A percentile compares a stretch with the other conserved stretches of the same genome.
Evolutionary conservation across 2,113 vertebrate species (phyloP).

Genomic region (Hippoglossus stenolepis): DNA sequence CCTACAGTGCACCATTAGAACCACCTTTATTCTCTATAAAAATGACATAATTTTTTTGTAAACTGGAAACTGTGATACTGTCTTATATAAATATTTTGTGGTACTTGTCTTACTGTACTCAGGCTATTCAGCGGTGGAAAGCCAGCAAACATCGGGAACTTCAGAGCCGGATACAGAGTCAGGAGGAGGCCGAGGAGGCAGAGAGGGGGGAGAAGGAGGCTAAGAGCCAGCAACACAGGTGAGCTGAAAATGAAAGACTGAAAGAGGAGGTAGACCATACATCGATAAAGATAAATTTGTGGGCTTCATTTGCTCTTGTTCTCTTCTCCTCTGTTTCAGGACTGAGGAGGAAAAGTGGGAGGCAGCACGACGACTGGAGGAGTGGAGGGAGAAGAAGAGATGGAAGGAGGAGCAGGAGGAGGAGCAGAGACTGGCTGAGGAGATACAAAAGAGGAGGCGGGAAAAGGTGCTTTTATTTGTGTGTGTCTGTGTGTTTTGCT

Average conservation of each 20-base stretch:
- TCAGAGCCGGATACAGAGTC: slow-evolving; percentile 77
- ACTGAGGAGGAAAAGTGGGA: slow-evolving; percentile 81
- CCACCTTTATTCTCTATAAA: too few species aligned
- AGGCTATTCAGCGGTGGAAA: slow-evolving; percentile 93
- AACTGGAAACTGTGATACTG: too few species aligned
- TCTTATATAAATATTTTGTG: too few species aligned
- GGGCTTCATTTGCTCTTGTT: not conserved
- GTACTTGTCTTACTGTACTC: slow-evolving; percentile 3
- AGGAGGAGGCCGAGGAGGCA: slow-evolving; percentile 76
- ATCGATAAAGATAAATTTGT: too few species aligned
- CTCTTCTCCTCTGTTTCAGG: slow-evolving; percentile 38
- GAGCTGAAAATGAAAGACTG: slow-evolving; percentile 4
- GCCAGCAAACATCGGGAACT: slow-evolving; percentile 81
- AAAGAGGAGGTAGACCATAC: not conserved
- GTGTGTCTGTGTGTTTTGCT: slow-evolving; percentile 6
- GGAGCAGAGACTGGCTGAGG: slow-evolving; percentile 76
- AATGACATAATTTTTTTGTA: too few species aligned
- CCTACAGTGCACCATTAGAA: too few species aligned
- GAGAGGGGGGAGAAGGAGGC: slow-evolving; percentile 57
- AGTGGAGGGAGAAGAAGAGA: slow-evolving; percentile 86
- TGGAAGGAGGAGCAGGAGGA: slow-evolving; percentile 78
- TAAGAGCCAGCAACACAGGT: slow-evolving; percentile 75
- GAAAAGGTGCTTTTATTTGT: slow-evolving; percentile 51
- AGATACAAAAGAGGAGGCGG: slow-evolving; percentile 79
- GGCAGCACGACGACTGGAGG: slow-evolving; percentile 74